These are phyloP conservation scores for Hybognathus amarus DNA, from an alignment of 2,797 vertebrate species.

Conservation along the genomic window DNA sequence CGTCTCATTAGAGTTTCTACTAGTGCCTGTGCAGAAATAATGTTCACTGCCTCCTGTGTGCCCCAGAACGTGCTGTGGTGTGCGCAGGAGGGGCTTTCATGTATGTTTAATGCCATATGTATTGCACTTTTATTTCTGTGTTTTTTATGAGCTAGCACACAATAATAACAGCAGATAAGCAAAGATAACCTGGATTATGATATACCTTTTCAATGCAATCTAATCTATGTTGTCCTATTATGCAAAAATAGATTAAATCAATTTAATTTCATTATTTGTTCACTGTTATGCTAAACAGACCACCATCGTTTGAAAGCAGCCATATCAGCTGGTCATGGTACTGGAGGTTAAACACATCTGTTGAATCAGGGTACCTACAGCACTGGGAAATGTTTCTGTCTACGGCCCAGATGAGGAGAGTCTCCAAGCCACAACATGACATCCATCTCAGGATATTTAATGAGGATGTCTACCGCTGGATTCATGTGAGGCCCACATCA, in stretches of 20 bases:
- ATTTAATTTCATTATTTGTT: background rate
- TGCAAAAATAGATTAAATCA: background rate
- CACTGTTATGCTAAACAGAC: conserved; percentile 23
- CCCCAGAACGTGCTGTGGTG: conserved; percentile 31
- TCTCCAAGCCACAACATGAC: conserved; percentile 40
- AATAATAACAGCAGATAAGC: background rate
- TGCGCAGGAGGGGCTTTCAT: conserved; percentile 14
- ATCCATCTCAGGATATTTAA: conserved; percentile 42
- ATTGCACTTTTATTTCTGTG: conserved; percentile 11
- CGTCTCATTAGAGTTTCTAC: conserved; percentile 50
- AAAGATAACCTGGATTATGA: background rate
- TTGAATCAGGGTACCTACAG: conserved; percentile 24
- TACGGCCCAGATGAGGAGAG: conserved; percentile 37
- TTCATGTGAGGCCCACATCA: conserved; percentile 50
- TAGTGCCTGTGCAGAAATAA: conserved; percentile 42
- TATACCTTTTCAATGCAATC: background rate
- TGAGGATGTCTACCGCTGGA: conserved; percentile 37
- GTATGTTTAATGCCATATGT: background rate
- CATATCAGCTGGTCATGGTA: conserved; percentile 25
- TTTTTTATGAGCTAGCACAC: background rate
- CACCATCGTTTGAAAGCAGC: background rate
- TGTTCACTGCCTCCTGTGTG: conserved; percentile 5
- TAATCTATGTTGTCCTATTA: background rate
- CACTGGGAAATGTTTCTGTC: conserved; percentile 29
- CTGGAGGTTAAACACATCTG: conserved; percentile 21